phyloP scores from a whole-genome alignment of 2,888 invertebrate genomes.

The Rotaria macrura region DNA sequence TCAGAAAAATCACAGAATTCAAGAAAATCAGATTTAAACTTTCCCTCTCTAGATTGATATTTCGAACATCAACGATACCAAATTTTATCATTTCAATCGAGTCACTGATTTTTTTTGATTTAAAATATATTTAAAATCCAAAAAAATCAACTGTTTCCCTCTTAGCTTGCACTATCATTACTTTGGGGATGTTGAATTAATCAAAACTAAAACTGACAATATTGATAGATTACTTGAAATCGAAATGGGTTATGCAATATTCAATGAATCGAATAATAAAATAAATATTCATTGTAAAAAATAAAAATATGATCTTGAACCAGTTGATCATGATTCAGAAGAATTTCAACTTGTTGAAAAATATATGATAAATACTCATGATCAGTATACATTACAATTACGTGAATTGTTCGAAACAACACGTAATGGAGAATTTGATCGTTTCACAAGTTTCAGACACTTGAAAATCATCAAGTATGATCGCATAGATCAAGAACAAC shows the following conservation, averaged over 20 bases:
- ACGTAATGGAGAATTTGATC: constrained; percentile 48
- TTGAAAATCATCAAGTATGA: constrained; percentile 55
- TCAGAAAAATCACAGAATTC: too few species aligned
- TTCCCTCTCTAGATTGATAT: too few species aligned
- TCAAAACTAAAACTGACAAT: constrained; percentile 68
- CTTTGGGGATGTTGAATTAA: constrained; percentile 65
- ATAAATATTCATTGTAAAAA: constrained; percentile 76
- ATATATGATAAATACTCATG: constrained; percentile 80
- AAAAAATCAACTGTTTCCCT: too few species aligned
- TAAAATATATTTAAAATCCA: too few species aligned
- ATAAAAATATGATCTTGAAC: constrained; percentile 67
- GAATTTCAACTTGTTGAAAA: constrained; percentile 65
- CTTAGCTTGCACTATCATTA: constrained; percentile 70
- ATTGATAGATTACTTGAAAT: constrained; percentile 55
- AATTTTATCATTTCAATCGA: too few species aligned
- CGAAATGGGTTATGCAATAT: constrained; percentile 75
- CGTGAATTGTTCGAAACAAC: constrained; percentile 54
- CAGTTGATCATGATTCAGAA: constrained; percentile 54
- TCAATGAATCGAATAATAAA: constrained; percentile 54
- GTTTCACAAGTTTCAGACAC: constrained; percentile 42
- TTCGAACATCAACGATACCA: too few species aligned
- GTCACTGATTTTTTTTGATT: too few species aligned
- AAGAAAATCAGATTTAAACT: too few species aligned
- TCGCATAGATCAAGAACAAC: constrained; percentile 85
- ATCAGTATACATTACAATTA: constrained; percentile 62